phyloP scores from a whole-genome alignment of 2,888 invertebrate genomes.

The Brachypalpus laphriformis region DNA sequence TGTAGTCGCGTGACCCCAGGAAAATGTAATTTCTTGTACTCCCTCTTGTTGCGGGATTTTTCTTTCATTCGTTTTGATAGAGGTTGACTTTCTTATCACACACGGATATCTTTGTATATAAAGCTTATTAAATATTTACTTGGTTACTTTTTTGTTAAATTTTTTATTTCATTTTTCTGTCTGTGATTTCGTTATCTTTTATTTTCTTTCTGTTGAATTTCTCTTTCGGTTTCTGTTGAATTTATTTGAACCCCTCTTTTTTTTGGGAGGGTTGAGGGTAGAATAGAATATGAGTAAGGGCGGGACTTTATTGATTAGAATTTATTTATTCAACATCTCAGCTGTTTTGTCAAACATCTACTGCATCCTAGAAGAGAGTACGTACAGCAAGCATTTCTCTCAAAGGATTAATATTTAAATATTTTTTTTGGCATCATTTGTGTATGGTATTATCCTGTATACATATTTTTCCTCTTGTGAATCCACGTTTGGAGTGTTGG shows the following conservation, averaged over 20 bases:
- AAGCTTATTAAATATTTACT: slow-evolving; percentile 35
- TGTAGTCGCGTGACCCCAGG: slow-evolving; percentile 32
- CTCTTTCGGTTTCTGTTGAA: background rate
- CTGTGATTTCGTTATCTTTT: slow-evolving; percentile 19
- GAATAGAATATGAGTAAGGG: background rate
- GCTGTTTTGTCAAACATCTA: background rate
- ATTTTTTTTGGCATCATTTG: background rate
- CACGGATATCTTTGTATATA: background rate
- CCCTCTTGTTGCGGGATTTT: background rate
- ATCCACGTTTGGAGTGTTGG: background rate
- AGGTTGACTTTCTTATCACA: background rate
- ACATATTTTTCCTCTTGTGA: slow-evolving; percentile 6
- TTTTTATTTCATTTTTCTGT: background rate
- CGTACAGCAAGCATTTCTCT: slow-evolving; percentile 24
- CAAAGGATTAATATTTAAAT: slow-evolving; percentile 47
- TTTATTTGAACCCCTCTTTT: too few relatives aligned
- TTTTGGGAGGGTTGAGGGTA: background rate
- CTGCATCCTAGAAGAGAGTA: slow-evolving; percentile 1
- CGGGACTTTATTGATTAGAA: slow-evolving; percentile 51
- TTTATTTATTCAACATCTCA: slow-evolving; percentile 53
- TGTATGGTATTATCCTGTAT: background rate
- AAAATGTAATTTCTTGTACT: slow-evolving; percentile 2
- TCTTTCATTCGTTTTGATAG: background rate
- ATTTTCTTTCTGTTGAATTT: background rate
- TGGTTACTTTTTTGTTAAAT: background rate